Percentiles rank a stretch among this genome's conserved stretches.
Evolutionary conservation across 2,888 invertebrate species (phyloP).

Genomic region (Xestia c-nigrum): DNA sequence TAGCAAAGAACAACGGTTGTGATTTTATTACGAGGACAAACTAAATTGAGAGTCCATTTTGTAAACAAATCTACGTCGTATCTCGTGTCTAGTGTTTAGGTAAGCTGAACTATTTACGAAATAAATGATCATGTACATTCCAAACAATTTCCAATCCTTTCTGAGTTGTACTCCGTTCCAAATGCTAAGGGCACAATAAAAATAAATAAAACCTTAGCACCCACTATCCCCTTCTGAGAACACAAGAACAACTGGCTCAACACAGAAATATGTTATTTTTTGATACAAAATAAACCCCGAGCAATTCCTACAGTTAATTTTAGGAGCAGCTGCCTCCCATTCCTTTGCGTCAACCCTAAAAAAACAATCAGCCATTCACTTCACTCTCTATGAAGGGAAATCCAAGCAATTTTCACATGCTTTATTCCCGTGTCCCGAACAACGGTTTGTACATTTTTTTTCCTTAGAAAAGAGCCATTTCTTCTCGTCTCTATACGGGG

Average conservation of each 20-base stretch:
- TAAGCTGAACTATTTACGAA: not conserved
- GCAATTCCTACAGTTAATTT: slow-evolving; percentile 63
- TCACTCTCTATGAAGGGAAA: slow-evolving; percentile 65
- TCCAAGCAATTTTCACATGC: slow-evolving; percentile 71
- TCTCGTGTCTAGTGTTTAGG: not conserved
- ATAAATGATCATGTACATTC: not conserved
- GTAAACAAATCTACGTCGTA: no score
- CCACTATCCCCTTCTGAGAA: slow-evolving; percentile 32
- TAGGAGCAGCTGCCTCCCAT: slow-evolving; percentile 62
- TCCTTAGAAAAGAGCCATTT: slow-evolving; percentile 71
- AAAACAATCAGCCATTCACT: slow-evolving; percentile 69
- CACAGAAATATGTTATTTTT: slow-evolving; percentile 57
- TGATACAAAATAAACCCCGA: slow-evolving; percentile 55
- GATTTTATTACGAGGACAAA: not conserved
- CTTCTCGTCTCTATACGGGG: slow-evolving; percentile 75
- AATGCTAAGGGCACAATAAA: slow-evolving; percentile 22
- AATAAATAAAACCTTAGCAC: slow-evolving; percentile 44
- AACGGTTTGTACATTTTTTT: slow-evolving; percentile 66
- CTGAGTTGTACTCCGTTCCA: slow-evolving; percentile 3
- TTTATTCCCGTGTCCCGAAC: slow-evolving; percentile 65
- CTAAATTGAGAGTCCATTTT: not conserved
- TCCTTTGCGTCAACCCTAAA: slow-evolving; percentile 66
- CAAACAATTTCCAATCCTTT: not conserved
- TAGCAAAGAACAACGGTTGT: not conserved
- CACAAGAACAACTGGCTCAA: slow-evolving; percentile 46